Base-by-base conservation (phyloP, 2,888 invertebrate species). In the Apeira syringaria region DNA sequence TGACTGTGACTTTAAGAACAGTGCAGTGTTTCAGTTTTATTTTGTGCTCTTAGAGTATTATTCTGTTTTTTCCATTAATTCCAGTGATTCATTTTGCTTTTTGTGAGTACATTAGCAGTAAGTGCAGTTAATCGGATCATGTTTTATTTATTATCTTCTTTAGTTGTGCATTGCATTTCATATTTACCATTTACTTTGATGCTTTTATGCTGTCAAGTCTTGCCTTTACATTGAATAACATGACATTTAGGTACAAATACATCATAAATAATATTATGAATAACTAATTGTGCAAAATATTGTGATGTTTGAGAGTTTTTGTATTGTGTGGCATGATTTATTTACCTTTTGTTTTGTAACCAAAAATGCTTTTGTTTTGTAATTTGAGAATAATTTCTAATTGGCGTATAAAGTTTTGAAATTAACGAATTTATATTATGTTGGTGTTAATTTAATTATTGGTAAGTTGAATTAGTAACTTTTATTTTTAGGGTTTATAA, bases 361-460 rank as follows among this genome's bases (percentile, higher is more conserved):
- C 52, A 53, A 54, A 56, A 43, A 47, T 35, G 28, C 46, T 52
- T 50, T 50, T 24, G 28, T 49, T 51, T 49, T 39, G 17, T 50
- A 48, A 31, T 47, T 48, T 45, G 34, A 48, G 46, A 55, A 55
- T 50, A 33, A 53, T 43, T 53, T 51, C 27, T 30, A 49, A 60
- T 57, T 49, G 56, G 49, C 43, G 50, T 56, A 34, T 53, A 46
- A 59, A 47, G 36, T 59, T 57, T 63, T 61, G 53, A 51, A 53
- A 51, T 50, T 59, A 27, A 60, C 59, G 64, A 65, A 48, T 58
- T 80, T 79, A 74, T 80, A 75, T 85, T 82, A 71, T 73, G 80
- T 86, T 82, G 68, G 82, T 81, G 80, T 81, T 82, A 78, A 80
- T 81, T 84, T 82, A 62, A 61, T 59, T 62, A 59, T 59, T 75